Conservation (phyloP, 2,797 vertebrate genomes). For the Mergus octosetaceus region DNA sequence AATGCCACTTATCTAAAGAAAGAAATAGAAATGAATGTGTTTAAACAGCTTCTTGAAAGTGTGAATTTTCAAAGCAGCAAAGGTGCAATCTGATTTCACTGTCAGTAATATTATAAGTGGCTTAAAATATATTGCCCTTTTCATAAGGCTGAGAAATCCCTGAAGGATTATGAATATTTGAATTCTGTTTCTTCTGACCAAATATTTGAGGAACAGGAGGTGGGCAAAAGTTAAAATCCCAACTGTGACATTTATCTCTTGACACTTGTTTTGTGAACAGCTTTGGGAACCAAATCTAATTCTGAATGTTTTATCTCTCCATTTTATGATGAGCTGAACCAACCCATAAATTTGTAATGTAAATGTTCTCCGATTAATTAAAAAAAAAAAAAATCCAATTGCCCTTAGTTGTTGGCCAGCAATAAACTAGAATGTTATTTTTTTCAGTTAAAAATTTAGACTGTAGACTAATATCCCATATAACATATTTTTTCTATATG, state of each 20-base stretch:
- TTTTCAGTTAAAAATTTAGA: not conserved
- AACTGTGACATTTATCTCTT: conserved; percentile 24
- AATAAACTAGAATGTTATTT: not conserved
- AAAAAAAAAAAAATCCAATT: not conserved
- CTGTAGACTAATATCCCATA: not conserved
- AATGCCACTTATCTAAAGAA: not conserved
- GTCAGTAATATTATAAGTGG: not conserved
- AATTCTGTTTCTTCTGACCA: conserved; percentile 42
- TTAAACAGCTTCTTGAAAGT: not conserved
- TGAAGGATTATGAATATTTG: conserved; percentile 15
- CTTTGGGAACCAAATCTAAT: not conserved
- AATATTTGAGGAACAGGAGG: conserved; percentile 29
- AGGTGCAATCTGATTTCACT: conserved; percentile 18
- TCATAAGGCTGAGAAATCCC: not conserved
- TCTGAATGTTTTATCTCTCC: conserved; percentile 19
- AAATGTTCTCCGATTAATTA: not conserved
- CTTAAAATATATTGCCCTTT: conserved; percentile 43
- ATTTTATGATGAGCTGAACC: not conserved
- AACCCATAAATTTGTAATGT: not conserved
- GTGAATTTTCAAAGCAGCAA: conserved; percentile 25
- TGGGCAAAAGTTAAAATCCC: conserved; percentile 31
- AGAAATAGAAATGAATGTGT: not conserved
- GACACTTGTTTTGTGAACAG: not conserved
- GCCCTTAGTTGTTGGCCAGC: not conserved
- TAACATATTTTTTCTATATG: not conserved